Conservation (phyloP, 2,113 vertebrate species). For the Pionites leucogaster region DNA sequence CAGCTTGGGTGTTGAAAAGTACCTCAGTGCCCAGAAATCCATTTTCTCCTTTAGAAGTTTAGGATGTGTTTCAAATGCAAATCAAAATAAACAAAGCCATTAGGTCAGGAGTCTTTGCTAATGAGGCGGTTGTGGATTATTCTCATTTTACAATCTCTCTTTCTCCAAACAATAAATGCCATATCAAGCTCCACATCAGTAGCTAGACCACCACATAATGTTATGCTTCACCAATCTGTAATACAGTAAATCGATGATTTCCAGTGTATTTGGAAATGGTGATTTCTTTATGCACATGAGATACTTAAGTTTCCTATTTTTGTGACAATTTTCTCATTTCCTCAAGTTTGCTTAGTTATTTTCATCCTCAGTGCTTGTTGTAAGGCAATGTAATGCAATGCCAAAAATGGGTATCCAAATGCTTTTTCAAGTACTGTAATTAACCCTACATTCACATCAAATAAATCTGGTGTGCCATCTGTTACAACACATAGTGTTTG, state of each 20-base stretch:
- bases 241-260: background rate
- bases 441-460: background rate
- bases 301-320: background rate
- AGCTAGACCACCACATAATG: background rate
- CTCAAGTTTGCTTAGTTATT: conserved; percentile 17
- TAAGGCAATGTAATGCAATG: background rate
- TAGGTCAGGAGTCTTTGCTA: background rate
- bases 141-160: background rate
- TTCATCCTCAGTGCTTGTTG: background rate
- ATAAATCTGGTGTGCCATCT: conserved; percentile 12
- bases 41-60: background rate
- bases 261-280: background rate
- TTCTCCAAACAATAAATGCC: background rate
- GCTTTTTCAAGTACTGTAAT: conserved; percentile 11
- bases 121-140: background rate
- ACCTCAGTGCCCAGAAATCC: background rate
- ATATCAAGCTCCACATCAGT: background rate
- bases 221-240: background rate
- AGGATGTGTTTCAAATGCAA: background rate
- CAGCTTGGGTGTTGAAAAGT: background rate
- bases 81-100: background rate
- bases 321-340: background rate
- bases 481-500: background rate
- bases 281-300: background rate
- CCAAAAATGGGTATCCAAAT: conserved; percentile 23